A percentile compares a stretch with the other conserved stretches of the same genome.
phyloP scores from a whole-genome alignment of 2,113 vertebrate genomes.

The Hypanus sabinus region DNA sequence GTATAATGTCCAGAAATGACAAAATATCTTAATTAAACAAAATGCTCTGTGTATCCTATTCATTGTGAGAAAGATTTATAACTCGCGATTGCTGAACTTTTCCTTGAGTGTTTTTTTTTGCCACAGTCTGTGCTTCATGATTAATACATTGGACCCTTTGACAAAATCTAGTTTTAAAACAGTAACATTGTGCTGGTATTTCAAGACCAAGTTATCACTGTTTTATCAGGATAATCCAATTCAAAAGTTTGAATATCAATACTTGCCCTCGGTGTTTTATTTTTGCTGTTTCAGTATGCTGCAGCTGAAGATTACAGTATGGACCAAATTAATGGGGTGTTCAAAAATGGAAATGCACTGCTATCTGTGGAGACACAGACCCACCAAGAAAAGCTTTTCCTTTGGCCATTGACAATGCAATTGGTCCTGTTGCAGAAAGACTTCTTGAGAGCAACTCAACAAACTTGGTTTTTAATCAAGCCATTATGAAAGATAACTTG shows the following conservation, averaged over 20 bases:
- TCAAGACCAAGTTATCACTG: not conserved
- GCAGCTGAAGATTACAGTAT: not conserved
- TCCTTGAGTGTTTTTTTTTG: not conserved
- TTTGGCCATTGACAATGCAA: not conserved
- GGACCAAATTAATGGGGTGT: not conserved
- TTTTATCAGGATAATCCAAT: not conserved
- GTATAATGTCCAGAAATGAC: constrained; percentile 8
- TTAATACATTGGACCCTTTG: not conserved
- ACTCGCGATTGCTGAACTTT: not conserved
- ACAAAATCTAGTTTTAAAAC: not conserved
- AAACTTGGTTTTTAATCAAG: not conserved
- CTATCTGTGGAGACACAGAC: not conserved
- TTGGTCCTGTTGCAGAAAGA: not conserved
- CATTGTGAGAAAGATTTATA: not conserved
- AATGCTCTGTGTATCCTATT: not conserved
- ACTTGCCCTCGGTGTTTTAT: not conserved
- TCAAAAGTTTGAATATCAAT: not conserved
- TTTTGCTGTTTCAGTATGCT: not conserved
- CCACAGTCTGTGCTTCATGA: not conserved
- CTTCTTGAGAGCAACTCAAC: not conserved
- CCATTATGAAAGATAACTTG: not conserved
- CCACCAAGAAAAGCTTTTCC: not conserved
- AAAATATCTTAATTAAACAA: constrained; percentile 8
- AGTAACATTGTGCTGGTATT: not conserved
- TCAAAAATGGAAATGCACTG: not conserved